phyloP scores from a whole-genome alignment of 1,140 invertebrate species.

The Pseudomyrmex concolor region DNA sequence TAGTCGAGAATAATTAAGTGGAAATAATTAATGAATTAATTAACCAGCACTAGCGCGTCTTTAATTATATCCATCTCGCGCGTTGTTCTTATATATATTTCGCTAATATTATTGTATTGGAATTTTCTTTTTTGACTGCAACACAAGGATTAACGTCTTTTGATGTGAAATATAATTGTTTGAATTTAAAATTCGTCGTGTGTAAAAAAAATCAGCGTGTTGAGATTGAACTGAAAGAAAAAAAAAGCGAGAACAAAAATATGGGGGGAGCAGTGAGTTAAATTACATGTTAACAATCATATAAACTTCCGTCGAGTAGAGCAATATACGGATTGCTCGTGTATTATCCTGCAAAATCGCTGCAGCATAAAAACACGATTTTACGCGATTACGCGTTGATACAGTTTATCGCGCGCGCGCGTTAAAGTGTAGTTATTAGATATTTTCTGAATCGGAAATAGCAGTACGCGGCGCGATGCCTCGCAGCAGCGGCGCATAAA shows the following conservation, averaged over 20 bases:
- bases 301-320: conserved; percentile 11
- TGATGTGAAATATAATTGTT: not conserved
- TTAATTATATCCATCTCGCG: conserved; percentile 34
- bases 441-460: conserved; percentile 56
- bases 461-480: conserved; percentile 19
- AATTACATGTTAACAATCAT: not conserved
- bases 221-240: not conserved
- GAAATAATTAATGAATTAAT: conserved; percentile 65
- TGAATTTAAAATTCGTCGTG: not conserved
- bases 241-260: too few relatives aligned
- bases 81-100: conserved; percentile 12
- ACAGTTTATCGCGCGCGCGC: conserved; percentile 45
- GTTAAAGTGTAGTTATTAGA: conserved; percentile 48
- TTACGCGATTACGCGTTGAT: conserved; percentile 34
- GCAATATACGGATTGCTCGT: not conserved
- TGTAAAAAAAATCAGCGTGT: not conserved
- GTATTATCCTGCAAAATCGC: not conserved
- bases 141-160: not conserved
- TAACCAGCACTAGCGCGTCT: conserved; percentile 38
- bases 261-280: too few relatives aligned
- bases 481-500: conserved; percentile 23
- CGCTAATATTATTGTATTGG: not conserved
- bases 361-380: conserved; percentile 12
- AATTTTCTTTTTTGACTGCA: conserved; percentile 17
- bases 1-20: conserved; percentile 47